Base-by-base conservation (phyloP, 2,113 vertebrate species). In the Oncorhynchus kisutch region DNA sequence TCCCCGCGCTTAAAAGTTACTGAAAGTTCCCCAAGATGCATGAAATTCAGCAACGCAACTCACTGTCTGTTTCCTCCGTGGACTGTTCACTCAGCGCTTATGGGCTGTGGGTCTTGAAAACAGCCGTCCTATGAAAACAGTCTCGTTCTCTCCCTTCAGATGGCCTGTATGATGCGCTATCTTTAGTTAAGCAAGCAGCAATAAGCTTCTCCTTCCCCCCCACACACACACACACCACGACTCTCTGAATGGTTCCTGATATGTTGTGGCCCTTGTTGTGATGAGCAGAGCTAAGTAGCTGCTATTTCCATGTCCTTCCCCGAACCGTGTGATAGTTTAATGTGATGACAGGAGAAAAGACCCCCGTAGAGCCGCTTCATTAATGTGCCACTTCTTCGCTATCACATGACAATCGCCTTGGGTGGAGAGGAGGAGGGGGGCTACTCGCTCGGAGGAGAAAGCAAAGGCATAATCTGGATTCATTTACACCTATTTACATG, bases 331-430 rank as follows among this genome's bases (percentile, higher is more conserved):
- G 94, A 94, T 94, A 92, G 92, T 94, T 94, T 95, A 93, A 94
- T 94, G 94, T 93, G 92, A 93, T 95, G 96, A 95, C 96, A 95
- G 94, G 90, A 95, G 96, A 95, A 95, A 95, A 96, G 94, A 94
- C 94, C 94, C 95, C 95, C 92, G 94, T 92, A 93, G 95, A 94
- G 96, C 94, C 90, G 95, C 95, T 94, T 94, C 95, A 95, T 96
- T 98, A 97, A 96, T 95, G 96, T 95, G 93, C 91, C 95, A 93
- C 93, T 94, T 94, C 93, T 94, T 91, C 87, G 88, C 91, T 93
- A 93, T 96, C 96, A 96, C 95, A 92, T 96, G 96, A 96, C 93
- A 94, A 92, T 92, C 92, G 93, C 89, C 90, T 87, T 91, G 93
- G 93, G 92, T 94, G 94, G 92, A 88, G 93, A 92, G 89, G 83